phyloP scores from a whole-genome alignment of 2,797 vertebrate species.

The Coccyzus lansbergi region DNA sequence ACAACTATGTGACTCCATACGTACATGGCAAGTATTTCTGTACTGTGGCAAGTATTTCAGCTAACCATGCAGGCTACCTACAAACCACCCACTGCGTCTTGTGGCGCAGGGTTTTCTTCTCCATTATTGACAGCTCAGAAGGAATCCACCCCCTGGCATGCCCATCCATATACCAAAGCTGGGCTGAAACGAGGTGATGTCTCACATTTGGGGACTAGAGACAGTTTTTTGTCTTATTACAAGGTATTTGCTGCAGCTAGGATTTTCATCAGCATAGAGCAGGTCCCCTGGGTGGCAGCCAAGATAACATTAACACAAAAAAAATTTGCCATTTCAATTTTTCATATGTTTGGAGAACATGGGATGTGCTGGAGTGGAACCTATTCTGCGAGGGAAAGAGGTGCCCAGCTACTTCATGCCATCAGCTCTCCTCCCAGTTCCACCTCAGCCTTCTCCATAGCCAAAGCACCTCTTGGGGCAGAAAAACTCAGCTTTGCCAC shows the following conservation, averaged over 20 bases:
- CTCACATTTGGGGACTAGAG: neutral
- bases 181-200: neutral
- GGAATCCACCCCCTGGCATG: neutral
- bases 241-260: neutral
- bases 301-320: neutral
- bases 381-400: neutral
- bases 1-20: too few species aligned
- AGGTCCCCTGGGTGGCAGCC: neutral
- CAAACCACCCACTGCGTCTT: fast-evolving
- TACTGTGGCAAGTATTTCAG: neutral
- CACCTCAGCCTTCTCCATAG: neutral
- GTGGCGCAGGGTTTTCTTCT: neutral
- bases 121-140: neutral
- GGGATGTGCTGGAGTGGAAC: neutral
- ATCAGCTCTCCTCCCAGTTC: neutral
- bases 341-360: neutral
- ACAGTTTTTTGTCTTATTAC: neutral
- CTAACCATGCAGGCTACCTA: neutral
- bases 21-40: neutral
- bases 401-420: neutral
- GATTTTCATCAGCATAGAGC: neutral
- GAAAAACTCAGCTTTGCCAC: neutral
- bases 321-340: neutral
- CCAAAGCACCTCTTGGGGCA: neutral
- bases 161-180: neutral